Conservation (phyloP, 2,113 vertebrate genomes). For the Engraulis encrasicolus region DNA sequence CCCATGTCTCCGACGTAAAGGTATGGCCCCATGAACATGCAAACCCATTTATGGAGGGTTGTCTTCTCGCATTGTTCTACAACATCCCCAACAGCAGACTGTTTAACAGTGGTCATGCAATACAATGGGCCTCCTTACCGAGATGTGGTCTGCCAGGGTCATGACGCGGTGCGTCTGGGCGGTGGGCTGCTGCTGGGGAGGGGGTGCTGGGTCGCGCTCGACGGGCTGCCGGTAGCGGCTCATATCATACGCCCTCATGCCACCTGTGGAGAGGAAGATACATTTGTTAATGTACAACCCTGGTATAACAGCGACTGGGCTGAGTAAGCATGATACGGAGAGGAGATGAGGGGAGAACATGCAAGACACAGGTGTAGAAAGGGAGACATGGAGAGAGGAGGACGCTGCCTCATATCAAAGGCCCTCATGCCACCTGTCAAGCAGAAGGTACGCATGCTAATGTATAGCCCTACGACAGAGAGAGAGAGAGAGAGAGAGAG, state of each 20-base stretch:
- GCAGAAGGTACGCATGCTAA: constrained; percentile 26
- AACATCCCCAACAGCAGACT: no score
- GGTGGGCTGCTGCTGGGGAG: constrained; percentile 80
- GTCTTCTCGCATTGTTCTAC: no score
- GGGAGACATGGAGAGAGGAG: background rate
- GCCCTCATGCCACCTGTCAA: constrained; percentile 75
- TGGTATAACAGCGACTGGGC: background rate
- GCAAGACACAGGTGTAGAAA: no score
- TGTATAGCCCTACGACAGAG: background rate
- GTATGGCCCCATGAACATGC: no score
- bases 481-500: no score
- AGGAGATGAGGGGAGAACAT: background rate
- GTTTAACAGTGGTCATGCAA: background rate
- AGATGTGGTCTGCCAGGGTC: constrained; percentile 97
- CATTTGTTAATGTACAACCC: constrained; percentile 18
- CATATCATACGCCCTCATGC: constrained; percentile 81
- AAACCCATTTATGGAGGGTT: no score
- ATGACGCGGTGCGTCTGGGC: constrained; percentile 92
- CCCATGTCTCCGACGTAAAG: no score
- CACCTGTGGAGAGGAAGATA: constrained; percentile 64
- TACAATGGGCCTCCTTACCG: constrained; percentile 75
- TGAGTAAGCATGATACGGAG: background rate
- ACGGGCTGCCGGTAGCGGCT: constrained; percentile 80
- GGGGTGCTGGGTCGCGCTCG: constrained; percentile 68
- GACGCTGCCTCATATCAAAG: constrained; percentile 81